phyloP scores from a whole-genome alignment of 2,113 vertebrate genomes.

The Penelope pileata region DNA sequence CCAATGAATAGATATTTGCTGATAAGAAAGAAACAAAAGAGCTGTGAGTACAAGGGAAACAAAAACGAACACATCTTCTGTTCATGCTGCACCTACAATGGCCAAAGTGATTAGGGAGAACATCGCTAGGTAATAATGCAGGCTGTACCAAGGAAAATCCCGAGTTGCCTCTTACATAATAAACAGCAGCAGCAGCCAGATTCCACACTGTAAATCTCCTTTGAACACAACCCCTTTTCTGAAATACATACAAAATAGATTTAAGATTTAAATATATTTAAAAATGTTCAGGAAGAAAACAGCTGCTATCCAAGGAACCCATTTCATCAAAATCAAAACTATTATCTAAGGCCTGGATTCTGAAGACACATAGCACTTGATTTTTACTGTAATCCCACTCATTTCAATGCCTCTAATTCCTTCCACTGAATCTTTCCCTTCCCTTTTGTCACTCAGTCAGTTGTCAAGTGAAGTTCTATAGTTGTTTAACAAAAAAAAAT shows the following conservation, averaged over 20 bases:
- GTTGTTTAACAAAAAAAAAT: not conserved
- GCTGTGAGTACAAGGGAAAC: not conserved
- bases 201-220: not conserved
- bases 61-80: not conserved
- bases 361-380: not conserved
- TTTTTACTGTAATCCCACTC: not conserved
- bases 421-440: not conserved
- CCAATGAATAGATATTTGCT: constrained; percentile 7
- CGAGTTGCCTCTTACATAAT: not conserved
- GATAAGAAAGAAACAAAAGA: not conserved
- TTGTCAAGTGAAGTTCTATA: not conserved
- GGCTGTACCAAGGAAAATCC: not conserved
- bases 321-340: not conserved
- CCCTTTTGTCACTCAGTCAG: not conserved
- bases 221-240: not conserved
- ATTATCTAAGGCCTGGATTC: not conserved
- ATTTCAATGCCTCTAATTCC: not conserved
- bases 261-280: not conserved
- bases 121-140: not conserved
- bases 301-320: not conserved
- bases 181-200: not conserved
- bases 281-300: not conserved
- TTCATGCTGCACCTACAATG: not conserved
- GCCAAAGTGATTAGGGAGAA: not conserved
- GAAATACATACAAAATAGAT: not conserved